These are phyloP conservation scores for Bimastos eiseni DNA, from an alignment of 2,888 invertebrate species.

Conservation along the genomic window DNA sequence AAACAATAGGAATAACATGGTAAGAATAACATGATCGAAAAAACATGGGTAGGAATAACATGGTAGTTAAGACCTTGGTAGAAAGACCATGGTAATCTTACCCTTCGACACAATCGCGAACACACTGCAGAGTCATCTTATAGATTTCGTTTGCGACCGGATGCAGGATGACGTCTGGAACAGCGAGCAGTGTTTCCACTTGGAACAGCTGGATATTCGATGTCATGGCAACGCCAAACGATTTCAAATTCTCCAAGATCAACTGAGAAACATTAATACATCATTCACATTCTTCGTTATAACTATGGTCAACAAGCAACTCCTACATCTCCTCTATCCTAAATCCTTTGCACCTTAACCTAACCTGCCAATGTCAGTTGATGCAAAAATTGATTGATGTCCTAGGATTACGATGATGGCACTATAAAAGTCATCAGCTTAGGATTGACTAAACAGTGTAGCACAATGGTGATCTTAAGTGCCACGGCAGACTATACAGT, in stretches of 20 bases:
- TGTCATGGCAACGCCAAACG: constrained; percentile 70
- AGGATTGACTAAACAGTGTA: neutral
- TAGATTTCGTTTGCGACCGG: constrained; percentile 79
- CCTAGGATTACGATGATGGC: no score
- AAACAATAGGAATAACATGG: no score
- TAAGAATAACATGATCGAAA: no score
- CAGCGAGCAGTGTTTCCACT: constrained; percentile 75
- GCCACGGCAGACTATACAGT: no score
- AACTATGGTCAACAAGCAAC: neutral
- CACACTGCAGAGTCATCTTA: constrained; percentile 74
- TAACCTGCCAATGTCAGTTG: no score
- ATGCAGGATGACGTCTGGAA: constrained; percentile 76
- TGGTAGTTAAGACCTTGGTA: no score
- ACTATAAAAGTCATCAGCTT: no score
- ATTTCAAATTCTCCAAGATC: constrained; percentile 73
- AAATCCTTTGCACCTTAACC: no score
- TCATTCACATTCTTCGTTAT: neutral
- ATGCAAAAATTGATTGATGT: no score
- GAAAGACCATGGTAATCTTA: constrained; percentile 53
- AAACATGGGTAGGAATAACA: no score
- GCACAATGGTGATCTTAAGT: neutral
- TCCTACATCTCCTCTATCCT: neutral
- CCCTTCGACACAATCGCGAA: constrained; percentile 78
- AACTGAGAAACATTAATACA: constrained; percentile 58
- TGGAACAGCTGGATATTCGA: constrained; percentile 73